Conservation (phyloP, 2,888 invertebrate species). For the Petrolisthes manimaculis region DNA sequence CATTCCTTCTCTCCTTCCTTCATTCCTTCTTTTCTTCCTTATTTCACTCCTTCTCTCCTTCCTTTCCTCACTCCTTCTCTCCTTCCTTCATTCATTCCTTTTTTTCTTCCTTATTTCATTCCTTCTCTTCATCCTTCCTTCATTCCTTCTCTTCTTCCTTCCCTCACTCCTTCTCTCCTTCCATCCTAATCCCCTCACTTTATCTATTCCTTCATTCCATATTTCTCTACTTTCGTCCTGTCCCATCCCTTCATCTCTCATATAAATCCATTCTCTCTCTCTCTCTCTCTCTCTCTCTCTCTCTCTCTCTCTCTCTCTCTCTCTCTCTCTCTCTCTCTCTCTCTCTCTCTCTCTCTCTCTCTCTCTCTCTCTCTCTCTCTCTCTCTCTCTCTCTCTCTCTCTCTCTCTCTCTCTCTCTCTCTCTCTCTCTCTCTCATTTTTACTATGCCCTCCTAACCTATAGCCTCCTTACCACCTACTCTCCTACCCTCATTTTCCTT, state of each 20-base stretch:
- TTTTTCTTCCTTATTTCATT: background rate
- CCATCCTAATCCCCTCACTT: background rate
- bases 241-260: background rate
- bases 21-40: background rate
- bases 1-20: background rate
- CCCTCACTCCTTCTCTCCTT: background rate
- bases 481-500: background rate
- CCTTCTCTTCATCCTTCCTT: background rate
- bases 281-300: slow-evolving; percentile 1
- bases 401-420: background rate
- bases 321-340: background rate
- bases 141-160: background rate
- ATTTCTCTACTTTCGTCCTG: background rate
- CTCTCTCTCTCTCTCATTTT: background rate
- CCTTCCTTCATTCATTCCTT: background rate
- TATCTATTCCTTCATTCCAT: background rate
- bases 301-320: slow-evolving; percentile 1
- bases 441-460: background rate
- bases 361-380: background rate
- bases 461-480: background rate
- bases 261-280: background rate
- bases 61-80: background rate
- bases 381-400: background rate
- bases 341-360: background rate
- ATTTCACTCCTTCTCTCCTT: background rate